Percentiles rank a stretch among this genome's conserved stretches.
Conservation (phyloP, 2,888 invertebrate genomes). For the Azorinus chamasolen region DNA sequence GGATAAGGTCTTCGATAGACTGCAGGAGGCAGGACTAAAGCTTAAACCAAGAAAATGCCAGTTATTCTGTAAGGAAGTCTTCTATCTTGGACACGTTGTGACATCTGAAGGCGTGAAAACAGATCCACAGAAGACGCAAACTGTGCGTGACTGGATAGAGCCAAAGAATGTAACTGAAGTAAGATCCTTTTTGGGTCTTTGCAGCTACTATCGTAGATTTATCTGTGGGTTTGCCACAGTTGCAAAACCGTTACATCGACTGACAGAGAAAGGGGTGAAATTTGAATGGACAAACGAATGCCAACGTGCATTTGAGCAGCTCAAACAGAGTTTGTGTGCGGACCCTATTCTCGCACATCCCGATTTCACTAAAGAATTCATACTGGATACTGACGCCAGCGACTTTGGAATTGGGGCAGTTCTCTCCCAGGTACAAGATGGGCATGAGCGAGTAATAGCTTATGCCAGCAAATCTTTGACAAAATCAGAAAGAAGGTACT, state of each 20-base stretch:
- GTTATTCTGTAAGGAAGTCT: slow-evolving; percentile 35
- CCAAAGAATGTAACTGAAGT: slow-evolving; percentile 19
- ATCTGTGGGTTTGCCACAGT: slow-evolving; percentile 16
- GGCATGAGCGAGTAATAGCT: slow-evolving; percentile 15
- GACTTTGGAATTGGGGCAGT: slow-evolving; percentile 31
- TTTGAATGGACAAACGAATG: slow-evolving; percentile 26
- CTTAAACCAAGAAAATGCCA: slow-evolving; percentile 50
- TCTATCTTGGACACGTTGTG: slow-evolving; percentile 42
- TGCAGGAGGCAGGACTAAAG: slow-evolving; percentile 43
- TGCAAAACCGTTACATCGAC: slow-evolving; percentile 22
- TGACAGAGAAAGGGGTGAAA: slow-evolving; percentile 16
- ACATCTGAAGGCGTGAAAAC: slow-evolving; percentile 26
- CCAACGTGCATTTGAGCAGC: slow-evolving; percentile 10
- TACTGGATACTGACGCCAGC: slow-evolving; percentile 46
- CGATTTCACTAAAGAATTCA: slow-evolving; percentile 16
- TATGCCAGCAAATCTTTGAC: slow-evolving; percentile 28
- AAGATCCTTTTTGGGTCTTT: slow-evolving; percentile 29
- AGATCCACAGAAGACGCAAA: slow-evolving; percentile 27
- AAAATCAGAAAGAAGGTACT: slow-evolving; percentile 34
- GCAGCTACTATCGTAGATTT: slow-evolving; percentile 34
- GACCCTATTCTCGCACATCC: slow-evolving; percentile 23
- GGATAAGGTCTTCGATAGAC: slow-evolving; percentile 30
- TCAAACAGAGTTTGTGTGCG: slow-evolving; percentile 5
- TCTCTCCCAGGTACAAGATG: slow-evolving; percentile 13
- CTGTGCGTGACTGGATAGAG: slow-evolving; percentile 19